Evolutionary conservation across 2,888 invertebrate genomes (phyloP).

Genomic region (Diploptera punctata): DNA sequence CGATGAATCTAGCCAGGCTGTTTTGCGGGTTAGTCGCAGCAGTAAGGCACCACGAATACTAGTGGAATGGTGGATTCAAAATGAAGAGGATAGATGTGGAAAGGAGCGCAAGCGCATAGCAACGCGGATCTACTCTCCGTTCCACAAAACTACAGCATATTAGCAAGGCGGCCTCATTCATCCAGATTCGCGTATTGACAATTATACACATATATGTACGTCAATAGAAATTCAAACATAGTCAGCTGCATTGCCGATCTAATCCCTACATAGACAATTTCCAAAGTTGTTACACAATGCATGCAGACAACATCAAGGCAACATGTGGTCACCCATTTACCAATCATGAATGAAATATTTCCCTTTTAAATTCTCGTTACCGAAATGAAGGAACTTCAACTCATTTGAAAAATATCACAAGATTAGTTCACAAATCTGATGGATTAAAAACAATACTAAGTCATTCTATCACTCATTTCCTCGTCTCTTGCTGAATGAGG

Average conservation of each 20-base stretch:
- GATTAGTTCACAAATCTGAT: no score
- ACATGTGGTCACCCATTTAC: no score
- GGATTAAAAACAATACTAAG: no score
- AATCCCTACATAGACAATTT: background rate
- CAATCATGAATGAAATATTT: no score
- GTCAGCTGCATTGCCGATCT: background rate
- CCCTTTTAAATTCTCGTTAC: no score
- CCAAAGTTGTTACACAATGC: no score
- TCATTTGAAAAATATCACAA: no score
- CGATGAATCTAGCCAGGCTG: slow-evolving; percentile 16
- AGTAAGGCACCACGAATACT: slow-evolving; percentile 13
- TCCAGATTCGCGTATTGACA: background rate
- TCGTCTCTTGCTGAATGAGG: no score
- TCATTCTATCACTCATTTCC: no score
- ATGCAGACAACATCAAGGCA: no score
- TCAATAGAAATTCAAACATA: background rate
- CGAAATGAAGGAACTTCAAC: no score
- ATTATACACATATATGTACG: slow-evolving; percentile 2
- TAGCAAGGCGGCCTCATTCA: background rate
- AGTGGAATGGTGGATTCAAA: background rate
- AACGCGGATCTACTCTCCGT: background rate
- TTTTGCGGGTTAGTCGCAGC: slow-evolving; percentile 13
- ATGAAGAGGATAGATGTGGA: background rate
- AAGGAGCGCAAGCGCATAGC: background rate
- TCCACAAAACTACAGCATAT: slow-evolving; percentile 8